Evolutionary conservation across 2,888 invertebrate species (phyloP).

Genomic region (Leptopilina drosophilae): DNA sequence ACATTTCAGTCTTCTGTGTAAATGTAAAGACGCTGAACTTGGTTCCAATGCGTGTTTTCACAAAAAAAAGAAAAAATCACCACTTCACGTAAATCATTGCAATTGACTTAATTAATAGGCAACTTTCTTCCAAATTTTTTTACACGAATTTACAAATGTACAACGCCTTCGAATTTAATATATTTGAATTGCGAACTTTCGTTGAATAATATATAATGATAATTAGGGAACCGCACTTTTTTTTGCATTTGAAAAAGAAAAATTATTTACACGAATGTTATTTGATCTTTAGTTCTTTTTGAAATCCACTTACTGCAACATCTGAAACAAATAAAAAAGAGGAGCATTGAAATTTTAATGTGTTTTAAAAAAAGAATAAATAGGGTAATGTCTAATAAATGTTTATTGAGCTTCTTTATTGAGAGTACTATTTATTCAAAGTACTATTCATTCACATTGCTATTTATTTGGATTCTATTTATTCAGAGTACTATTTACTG

Average conservation of each 20-base stretch:
- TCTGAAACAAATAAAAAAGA: not conserved
- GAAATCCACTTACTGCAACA: constrained; percentile 1
- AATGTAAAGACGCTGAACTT: constrained; percentile 57
- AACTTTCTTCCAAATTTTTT: constrained; percentile 16
- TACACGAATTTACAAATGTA: constrained; percentile 39
- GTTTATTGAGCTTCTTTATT: no score
- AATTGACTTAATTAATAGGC: constrained; percentile 52
- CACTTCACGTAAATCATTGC: constrained; percentile 67
- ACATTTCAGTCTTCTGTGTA: constrained; percentile 67
- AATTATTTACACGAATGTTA: constrained; percentile 28
- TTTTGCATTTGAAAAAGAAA: not conserved
- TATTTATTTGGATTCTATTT: no score
- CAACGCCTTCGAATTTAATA: constrained; percentile 1
- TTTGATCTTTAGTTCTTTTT: not conserved
- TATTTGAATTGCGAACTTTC: not conserved
- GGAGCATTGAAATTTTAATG: not conserved
- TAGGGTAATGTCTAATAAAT: not conserved
- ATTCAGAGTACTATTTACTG: no score
- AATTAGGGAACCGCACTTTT: not conserved
- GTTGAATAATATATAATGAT: not conserved
- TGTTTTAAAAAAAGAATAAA: not conserved
- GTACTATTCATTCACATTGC: no score
- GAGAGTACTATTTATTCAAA: no score
- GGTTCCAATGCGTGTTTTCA: constrained; percentile 54
- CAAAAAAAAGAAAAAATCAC: constrained; percentile 50